phyloP scores from a whole-genome alignment of 2,888 invertebrate species.

The Hypsopygia costalis region DNA sequence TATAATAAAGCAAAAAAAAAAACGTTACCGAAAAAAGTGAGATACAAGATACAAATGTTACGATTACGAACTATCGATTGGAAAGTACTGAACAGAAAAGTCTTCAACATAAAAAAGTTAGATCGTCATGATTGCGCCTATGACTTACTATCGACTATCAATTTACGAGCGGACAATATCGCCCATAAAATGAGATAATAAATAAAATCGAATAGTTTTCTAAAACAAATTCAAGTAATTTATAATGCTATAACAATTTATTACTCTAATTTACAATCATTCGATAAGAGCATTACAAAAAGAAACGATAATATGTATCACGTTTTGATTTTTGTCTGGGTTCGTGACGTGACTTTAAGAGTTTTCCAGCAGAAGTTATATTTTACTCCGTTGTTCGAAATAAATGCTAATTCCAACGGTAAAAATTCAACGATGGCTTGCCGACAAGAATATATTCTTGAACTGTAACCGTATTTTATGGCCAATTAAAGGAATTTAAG shows the following conservation, averaged over 20 bases:
- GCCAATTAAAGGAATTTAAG: not conserved
- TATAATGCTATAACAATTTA: conserved; percentile 5
- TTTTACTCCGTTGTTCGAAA: conserved; percentile 41
- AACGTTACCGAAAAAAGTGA: too few species aligned
- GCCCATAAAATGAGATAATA: not conserved
- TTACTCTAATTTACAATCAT: conserved; percentile 24
- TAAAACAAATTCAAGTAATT: conserved; percentile 17
- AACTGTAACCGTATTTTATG: not conserved
- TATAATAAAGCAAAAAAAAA: too few species aligned
- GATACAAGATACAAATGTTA: too few species aligned
- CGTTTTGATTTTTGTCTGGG: conserved; percentile 34
- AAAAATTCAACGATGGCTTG: conserved; percentile 47
- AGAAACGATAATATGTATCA: conserved; percentile 43
- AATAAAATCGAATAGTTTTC: conserved; percentile 2
- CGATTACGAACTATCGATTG: too few species aligned
- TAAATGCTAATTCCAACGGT: conserved; percentile 51
- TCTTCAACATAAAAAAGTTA: conserved; percentile 1
- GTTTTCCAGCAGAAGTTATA: conserved; percentile 39
- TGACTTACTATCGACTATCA: not conserved
- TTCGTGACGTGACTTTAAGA: conserved; percentile 57
- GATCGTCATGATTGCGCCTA: not conserved
- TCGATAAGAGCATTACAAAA: conserved; percentile 22
- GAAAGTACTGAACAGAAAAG: too few species aligned
- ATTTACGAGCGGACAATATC: not conserved
- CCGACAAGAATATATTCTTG: conserved; percentile 25